Evolutionary conservation across 2,797 vertebrate species (phyloP), one percentile per base, ranked within the genome.

Genomic region (Pseudotriccus pelzelni): DNA sequence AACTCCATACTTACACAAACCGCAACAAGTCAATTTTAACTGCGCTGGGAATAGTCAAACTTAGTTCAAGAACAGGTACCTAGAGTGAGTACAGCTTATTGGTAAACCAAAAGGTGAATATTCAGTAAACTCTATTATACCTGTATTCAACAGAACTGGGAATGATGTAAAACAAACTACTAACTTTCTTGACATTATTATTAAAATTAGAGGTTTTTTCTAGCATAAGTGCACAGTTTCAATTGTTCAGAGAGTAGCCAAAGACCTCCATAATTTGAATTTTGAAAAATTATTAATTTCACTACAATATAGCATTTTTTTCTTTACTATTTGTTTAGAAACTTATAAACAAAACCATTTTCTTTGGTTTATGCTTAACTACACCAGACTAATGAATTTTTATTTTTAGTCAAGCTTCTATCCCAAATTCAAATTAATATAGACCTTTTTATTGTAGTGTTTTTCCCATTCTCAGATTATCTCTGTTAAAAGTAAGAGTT

Each of bases 341-440:
- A 91, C 82, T 90, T 87, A 89, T 90, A 97, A 96, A 98, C 95
- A 98, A 97, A 98, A 98, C 97, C 98, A 98, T 95, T 97, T 97
- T 99, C 98, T 99, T 99, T 99, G 99, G 99, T 98, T 98, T 98
- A 98, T 98, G 97, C 93, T 97, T 96, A 98, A 98, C 97, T 98
- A 97, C 92, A 97, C 88, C 96, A 64, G 93, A 96, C 67, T 95
- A 96, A 62, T 50, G 20, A 68, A 37, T 34, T 79, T 39, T 89
- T 64, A 32, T 18, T 89, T 85, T 89, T n/a, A 89, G 27, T 43
- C 60, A 84, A 82, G 59, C 36, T 84, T 79, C 70, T 89, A 89
- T 72, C 41, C 75, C 84, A 19, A 58, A 67, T 78, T 93, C 59
- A 60, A 94, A 86, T 78, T 50, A 56, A 76, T 36, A 50, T 28